phyloP scores from a whole-genome alignment of 2,888 invertebrate species.

The Xanthorhoe spadicearia region DNA sequence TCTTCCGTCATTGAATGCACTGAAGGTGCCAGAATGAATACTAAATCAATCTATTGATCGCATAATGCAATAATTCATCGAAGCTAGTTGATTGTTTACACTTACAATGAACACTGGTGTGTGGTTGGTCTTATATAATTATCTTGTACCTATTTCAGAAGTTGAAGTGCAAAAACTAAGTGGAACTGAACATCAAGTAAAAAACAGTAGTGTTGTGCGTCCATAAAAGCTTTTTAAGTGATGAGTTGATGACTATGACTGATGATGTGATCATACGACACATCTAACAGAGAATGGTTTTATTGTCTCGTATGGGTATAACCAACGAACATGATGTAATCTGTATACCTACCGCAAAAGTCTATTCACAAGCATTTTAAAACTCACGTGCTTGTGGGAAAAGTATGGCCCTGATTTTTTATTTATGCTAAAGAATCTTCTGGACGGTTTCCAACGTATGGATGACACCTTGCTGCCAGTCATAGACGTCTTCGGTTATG shows the following conservation, averaged over 20 bases:
- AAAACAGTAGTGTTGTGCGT: conserved; percentile 1
- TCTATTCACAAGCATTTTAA: conserved; percentile 20
- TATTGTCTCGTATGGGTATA: conserved; percentile 1
- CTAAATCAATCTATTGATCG: conserved; percentile 30
- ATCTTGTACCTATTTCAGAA: conserved; percentile 8
- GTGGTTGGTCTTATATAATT: conserved; percentile 11
- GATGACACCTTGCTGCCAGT: conserved; percentile 58
- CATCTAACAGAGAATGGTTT: conserved; percentile 16
- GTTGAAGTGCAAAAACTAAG: conserved; percentile 2
- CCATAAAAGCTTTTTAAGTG: conserved; percentile 8
- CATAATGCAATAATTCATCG: conserved; percentile 17
- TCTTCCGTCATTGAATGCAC: conserved; percentile 29
- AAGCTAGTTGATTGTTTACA: conserved; percentile 31
- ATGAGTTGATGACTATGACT: conserved; percentile 8
- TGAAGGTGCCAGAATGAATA: conserved; percentile 33
- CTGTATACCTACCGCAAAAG: conserved; percentile 7
- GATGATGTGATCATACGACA: conserved; percentile 16
- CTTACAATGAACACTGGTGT: conserved; percentile 30
- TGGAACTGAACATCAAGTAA: conserved; percentile 1
- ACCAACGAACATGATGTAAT: conserved; percentile 26
- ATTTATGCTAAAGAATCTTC: conserved; percentile 58
- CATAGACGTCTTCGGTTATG: conserved; percentile 59
- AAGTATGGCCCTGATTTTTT: conserved; percentile 36
- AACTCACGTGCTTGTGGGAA: conserved; percentile 42
- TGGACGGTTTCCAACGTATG: conserved; percentile 75